Evolutionary conservation across 2,888 invertebrate species (phyloP).

Genomic region (Xylota segnis): DNA sequence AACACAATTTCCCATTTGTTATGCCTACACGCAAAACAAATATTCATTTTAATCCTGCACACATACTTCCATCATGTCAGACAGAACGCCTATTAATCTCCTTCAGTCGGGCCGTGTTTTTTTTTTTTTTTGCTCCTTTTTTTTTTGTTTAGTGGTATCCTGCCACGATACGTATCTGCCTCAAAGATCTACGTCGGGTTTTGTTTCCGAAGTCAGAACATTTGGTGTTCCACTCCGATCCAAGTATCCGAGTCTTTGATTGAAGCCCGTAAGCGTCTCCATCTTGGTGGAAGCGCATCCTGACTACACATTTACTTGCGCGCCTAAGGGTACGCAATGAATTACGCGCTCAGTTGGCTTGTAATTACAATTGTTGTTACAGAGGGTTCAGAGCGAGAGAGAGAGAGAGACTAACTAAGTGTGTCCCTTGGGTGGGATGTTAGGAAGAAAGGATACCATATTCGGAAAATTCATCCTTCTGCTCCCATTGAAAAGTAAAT

Average conservation of each 20-base stretch:
- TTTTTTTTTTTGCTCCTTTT: slow-evolving; percentile 40
- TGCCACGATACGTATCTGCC: slow-evolving; percentile 58
- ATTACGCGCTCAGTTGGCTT: slow-evolving; percentile 70
- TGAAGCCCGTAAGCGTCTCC: slow-evolving; percentile 40
- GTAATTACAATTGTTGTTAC: slow-evolving; percentile 54
- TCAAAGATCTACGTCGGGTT: slow-evolving; percentile 52
- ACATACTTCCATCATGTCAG: slow-evolving; percentile 72
- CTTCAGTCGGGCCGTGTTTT: slow-evolving; percentile 74
- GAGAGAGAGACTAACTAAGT: not conserved
- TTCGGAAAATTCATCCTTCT: slow-evolving; percentile 1
- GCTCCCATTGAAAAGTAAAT: slow-evolving; percentile 16
- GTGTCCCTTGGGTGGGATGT: slow-evolving; percentile 44
- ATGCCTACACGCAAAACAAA: slow-evolving; percentile 77
- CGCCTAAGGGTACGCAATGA: slow-evolving; percentile 48
- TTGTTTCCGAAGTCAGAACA: slow-evolving; percentile 28
- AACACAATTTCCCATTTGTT: slow-evolving; percentile 77
- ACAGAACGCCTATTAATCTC: slow-evolving; percentile 80
- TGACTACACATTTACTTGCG: slow-evolving; percentile 1
- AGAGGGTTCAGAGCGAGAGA: not conserved
- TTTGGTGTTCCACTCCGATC: too few relatives aligned
- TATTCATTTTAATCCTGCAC: slow-evolving; percentile 75
- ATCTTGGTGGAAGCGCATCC: slow-evolving; percentile 44
- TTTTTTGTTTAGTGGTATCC: slow-evolving; percentile 32
- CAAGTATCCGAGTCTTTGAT: slow-evolving; percentile 27
- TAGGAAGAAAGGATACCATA: not conserved